Percentiles rank a stretch among this genome's conserved stretches.
phyloP scores from a whole-genome alignment of 1,140 invertebrate species.

The Rhizoglyphus robini region DNA sequence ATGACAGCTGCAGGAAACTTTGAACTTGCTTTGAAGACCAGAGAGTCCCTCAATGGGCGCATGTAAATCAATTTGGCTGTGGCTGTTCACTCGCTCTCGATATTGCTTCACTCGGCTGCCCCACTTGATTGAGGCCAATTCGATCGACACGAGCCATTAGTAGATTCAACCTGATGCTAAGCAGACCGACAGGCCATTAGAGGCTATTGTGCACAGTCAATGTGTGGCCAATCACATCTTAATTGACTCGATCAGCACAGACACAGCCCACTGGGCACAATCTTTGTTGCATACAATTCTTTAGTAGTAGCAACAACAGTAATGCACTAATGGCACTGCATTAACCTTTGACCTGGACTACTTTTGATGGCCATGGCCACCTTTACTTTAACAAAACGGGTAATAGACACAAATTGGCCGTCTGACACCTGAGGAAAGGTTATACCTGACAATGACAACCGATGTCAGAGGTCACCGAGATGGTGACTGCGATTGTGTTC shows the following conservation, averaged over 20 bases:
- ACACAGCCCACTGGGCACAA: no score
- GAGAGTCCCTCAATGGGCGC: not conserved
- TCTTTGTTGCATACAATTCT: not conserved
- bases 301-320: no score
- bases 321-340: constrained; percentile 10
- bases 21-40: not conserved
- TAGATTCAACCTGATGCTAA: not conserved
- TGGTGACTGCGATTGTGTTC: constrained; percentile 4
- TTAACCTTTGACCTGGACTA: not conserved
- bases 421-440: not conserved
- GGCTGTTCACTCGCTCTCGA: not conserved
- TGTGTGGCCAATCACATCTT: constrained; percentile 9
- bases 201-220: not conserved
- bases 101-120: no score
- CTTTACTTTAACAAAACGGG: not conserved
- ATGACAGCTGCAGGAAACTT: constrained; percentile 1
- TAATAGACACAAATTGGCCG: not conserved
- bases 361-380: not conserved
- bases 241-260: constrained; percentile 8
- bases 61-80: not conserved
- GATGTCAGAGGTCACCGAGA: not conserved
- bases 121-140: no score
- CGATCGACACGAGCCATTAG: no score
- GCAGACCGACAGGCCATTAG: not conserved
- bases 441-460: no score